phyloP scores from a whole-genome alignment of 2,113 vertebrate genomes.

The Percopsis transmontana region DNA sequence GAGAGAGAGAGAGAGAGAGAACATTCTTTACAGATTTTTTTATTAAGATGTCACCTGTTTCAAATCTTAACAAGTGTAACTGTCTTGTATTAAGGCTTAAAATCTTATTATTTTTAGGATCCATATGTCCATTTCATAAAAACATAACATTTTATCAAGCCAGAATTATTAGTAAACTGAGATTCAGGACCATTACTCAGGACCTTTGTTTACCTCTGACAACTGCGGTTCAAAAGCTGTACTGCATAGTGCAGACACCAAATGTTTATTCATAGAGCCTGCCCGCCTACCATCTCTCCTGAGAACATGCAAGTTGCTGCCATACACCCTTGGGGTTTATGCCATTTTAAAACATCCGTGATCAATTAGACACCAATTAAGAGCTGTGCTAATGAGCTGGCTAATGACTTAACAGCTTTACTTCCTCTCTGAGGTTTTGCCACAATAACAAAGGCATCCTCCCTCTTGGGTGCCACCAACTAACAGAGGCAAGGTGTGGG shows the following conservation, averaged over 20 bases:
- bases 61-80: too few species aligned
- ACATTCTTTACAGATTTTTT: too few species aligned
- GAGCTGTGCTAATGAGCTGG: conserved; percentile 62
- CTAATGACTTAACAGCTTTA: conserved; percentile 66
- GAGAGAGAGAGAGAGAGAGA: conserved; percentile 12
- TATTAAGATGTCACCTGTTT: conserved; percentile 19
- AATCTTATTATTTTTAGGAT: too few species aligned
- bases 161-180: too few species aligned
- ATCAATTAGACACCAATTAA: conserved; percentile 76
- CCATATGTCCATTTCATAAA: too few species aligned
- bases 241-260: conserved; percentile 10
- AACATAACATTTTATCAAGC: too few species aligned
- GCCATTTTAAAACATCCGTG: conserved; percentile 61
- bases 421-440: conserved; percentile 51
- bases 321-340: conserved; percentile 44
- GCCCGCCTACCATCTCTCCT: conserved; percentile 10
- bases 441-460: conserved; percentile 30
- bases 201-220: too few species aligned
- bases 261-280: conserved; percentile 21
- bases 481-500: conserved; percentile 18
- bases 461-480: conserved; percentile 12
- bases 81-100: too few species aligned
- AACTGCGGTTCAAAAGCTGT: too few species aligned
- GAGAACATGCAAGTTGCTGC: conserved; percentile 25
- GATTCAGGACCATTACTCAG: not conserved